Conservation (phyloP, 2,113 vertebrate genomes). For the Meles meles region DNA sequence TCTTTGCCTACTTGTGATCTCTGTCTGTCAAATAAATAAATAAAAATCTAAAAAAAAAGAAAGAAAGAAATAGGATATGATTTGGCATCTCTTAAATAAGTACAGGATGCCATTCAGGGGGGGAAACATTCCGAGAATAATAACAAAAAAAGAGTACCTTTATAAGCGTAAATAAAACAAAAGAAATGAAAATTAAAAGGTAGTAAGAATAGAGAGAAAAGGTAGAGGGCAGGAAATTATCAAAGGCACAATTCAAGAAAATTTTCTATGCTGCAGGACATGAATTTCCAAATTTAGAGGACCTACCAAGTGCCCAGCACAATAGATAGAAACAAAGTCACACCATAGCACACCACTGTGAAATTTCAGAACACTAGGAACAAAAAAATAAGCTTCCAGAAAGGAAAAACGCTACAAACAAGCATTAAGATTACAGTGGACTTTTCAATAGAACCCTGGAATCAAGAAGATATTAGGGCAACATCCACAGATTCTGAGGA, state of each 20-base stretch:
- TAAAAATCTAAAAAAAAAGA: too few relatives aligned
- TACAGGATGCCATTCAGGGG: background rate
- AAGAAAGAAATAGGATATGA: background rate
- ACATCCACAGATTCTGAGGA: background rate
- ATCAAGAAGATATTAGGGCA: background rate
- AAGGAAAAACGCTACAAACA: background rate
- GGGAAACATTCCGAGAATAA: background rate
- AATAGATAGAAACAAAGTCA: conserved; percentile 6
- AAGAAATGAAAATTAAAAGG: background rate
- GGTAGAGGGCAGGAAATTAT: background rate
- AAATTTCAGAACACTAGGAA: conserved; percentile 9
- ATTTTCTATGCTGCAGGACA: background rate
- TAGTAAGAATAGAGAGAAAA: background rate
- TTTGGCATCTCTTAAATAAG: background rate
- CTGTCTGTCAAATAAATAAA: too few relatives aligned
- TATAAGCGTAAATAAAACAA: background rate
- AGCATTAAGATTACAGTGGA: background rate
- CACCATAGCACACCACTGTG: background rate
- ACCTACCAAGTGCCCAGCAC: background rate
- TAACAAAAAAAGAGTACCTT: background rate
- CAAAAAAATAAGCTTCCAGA: background rate
- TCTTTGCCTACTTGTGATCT: too few relatives aligned
- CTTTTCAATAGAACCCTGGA: background rate
- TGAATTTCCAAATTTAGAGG: conserved; percentile 31
- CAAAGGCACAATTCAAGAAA: conserved; percentile 48